Percentiles rank a stretch among this genome's conserved stretches.
These are phyloP conservation scores for Quadriops clusia DNA, from an alignment of 2,888 invertebrate genomes.

Conservation along the genomic window DNA sequence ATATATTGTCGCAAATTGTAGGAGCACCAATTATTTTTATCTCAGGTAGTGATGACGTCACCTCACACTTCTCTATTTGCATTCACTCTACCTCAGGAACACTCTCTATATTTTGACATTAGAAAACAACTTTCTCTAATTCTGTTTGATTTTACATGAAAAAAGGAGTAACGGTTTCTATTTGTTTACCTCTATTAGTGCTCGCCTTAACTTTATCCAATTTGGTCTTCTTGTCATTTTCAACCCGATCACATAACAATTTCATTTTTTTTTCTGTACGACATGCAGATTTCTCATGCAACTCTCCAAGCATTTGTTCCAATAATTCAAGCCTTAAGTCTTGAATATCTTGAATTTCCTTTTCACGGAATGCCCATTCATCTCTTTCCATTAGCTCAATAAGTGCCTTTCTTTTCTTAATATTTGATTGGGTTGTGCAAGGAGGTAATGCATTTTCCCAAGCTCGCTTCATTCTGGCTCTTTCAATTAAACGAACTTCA, in stretches of 20 bases:
- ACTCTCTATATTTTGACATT: too few relatives aligned
- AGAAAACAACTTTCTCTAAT: too few relatives aligned
- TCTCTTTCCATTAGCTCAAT: conserved; percentile 70
- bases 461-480: conserved; percentile 52
- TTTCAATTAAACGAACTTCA: conserved; percentile 53
- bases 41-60: too few relatives aligned
- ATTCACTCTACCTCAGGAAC: too few relatives aligned
- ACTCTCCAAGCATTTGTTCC: conserved; percentile 47
- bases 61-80: too few relatives aligned
- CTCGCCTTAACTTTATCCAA: conserved; percentile 43
- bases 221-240: conserved; percentile 43
- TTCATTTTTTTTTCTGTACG: conserved; percentile 41
- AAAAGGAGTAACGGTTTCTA: too few relatives aligned
- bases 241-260: conserved; percentile 40
- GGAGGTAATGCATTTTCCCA: conserved; percentile 51
- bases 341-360: conserved; percentile 63
- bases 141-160: too few relatives aligned
- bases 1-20: too few relatives aligned
- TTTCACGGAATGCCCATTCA: conserved; percentile 73
- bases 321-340: conserved; percentile 56
- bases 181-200: conserved; percentile 41
- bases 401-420: conserved; percentile 50
- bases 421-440: conserved; percentile 41
- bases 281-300: conserved; percentile 38
- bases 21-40: too few relatives aligned